A percentile compares a stretch with the other conserved stretches of the same genome.
phyloP scores from a whole-genome alignment of 2,888 invertebrate species.

The Ophonus ardosiacus region DNA sequence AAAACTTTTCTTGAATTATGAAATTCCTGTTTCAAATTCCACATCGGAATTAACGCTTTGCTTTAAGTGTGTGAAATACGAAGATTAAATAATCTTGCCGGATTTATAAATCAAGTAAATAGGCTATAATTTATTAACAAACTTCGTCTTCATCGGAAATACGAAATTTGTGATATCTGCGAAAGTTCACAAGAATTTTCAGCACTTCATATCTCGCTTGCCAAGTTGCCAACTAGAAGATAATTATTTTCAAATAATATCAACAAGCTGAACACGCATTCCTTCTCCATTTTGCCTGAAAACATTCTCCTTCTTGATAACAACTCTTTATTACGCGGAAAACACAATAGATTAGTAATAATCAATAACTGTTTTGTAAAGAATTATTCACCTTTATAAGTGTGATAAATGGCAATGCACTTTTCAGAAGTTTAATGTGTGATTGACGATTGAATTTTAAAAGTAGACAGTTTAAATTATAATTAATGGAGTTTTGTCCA shows the following conservation, averaged over 20 bases:
- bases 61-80: not conserved
- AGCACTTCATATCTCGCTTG: constrained; percentile 25
- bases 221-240: constrained; percentile 15
- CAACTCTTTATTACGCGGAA: not conserved
- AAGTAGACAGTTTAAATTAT: not conserved
- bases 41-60: not conserved
- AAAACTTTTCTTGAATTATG: too few species aligned
- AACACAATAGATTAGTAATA: too few species aligned
- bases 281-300: not conserved
- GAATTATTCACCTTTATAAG: not conserved
- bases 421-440: not conserved
- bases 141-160: constrained; percentile 11
- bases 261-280: constrained; percentile 26
- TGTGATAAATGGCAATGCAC: not conserved
- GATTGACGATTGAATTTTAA: not conserved
- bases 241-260: constrained; percentile 49
- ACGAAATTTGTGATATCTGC: constrained; percentile 32
- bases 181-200: constrained; percentile 25
- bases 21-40: too few species aligned
- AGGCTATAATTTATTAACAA: constrained; percentile 25
- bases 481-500: not conserved
- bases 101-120: constrained; percentile 3
- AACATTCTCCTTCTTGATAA: not conserved
- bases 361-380: not conserved
- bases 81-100: not conserved